Evolutionary conservation across 2,888 invertebrate genomes (phyloP).

Genomic region (Aproaerema taeniolella): DNA sequence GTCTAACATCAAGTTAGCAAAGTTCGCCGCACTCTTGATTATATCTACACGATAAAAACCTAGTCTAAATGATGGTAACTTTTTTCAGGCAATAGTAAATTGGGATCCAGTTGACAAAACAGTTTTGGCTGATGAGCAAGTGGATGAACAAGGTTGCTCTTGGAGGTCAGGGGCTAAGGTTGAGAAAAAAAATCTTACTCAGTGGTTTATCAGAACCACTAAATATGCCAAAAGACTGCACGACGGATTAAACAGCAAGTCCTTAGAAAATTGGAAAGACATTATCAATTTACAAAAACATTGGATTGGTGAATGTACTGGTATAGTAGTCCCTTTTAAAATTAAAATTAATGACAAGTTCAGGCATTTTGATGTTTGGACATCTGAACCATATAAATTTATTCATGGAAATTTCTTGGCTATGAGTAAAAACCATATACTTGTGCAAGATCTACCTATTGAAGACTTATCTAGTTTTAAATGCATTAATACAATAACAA

Average conservation of each 20-base stretch:
- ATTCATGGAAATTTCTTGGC: slow-evolving; percentile 83
- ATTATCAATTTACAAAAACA: slow-evolving; percentile 89
- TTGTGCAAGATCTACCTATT: slow-evolving; percentile 39
- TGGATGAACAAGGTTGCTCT: slow-evolving; percentile 91
- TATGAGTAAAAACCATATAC: slow-evolving; percentile 55
- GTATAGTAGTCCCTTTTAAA: slow-evolving; percentile 83
- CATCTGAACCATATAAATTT: slow-evolving; percentile 83
- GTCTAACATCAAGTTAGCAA: too few species aligned
- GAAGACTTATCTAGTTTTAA: slow-evolving; percentile 25
- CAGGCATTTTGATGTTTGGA: slow-evolving; percentile 81
- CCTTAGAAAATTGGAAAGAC: slow-evolving; percentile 88
- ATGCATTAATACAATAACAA: slow-evolving; percentile 84
- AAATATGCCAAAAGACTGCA: slow-evolving; percentile 84
- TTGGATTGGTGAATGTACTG: slow-evolving; percentile 94
- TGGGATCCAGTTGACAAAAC: slow-evolving; percentile 99
- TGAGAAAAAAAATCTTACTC: slow-evolving; percentile 90
- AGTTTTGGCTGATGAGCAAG: slow-evolving; percentile 98
- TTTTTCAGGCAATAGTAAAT: slow-evolving; percentile 90
- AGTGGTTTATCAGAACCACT: slow-evolving; percentile 97
- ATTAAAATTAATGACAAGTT: slow-evolving; percentile 43
- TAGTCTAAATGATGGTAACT: too few species aligned
- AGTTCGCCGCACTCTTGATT: too few species aligned
- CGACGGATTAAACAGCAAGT: slow-evolving; percentile 83
- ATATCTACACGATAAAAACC: too few species aligned
- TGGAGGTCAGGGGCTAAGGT: slow-evolving; percentile 98